Evolutionary conservation across 2,797 vertebrate species (phyloP), one percentile per base, ranked within the genome.

Genomic region (Tinamus major): DNA sequence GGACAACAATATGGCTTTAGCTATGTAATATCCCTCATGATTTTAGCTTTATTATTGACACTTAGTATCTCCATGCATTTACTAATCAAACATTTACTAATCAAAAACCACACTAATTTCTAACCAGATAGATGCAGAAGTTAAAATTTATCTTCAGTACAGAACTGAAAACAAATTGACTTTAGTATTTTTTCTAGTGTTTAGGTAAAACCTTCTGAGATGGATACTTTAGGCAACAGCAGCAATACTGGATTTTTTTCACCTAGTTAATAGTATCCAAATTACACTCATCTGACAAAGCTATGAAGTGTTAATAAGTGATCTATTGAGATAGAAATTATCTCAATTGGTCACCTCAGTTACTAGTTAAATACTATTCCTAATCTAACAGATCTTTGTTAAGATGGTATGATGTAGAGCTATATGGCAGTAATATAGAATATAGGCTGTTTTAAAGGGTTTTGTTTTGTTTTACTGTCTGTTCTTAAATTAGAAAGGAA

Each of bases 401-500:
- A 94, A 61, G 46, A 69, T 10, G 13, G 67, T 61, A 61, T 20
- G 65, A 92, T 26, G 65, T 33, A 65, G 49, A 90, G 71, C 29
- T 76, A 11, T 27, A 51, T 53, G 80, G 78, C 4, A 59, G 8
- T 39, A 91, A 64, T 69, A 79, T 2, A 85, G 48, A 21, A 83
- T n/a, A n/a, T n/a, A n/a, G 41, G 10, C 31, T 80, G 67, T 67
- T 76, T 67, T 70, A 72, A 35, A 13, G 27, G 23, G 10, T 51
- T 51, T 51, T 51, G 12, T 27, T 51, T 51, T 51, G 78, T 79
- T 90, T 79, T 69, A 93, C 87, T 39, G 93, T 12, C 44, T 39
- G 53, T 89, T 92, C 49, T 78, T 82, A 65, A 81, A 31, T 37
- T 63, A 76, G 35, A 87, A 83, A 72, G 61, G 35, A 83, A 94